Evolutionary conservation across 2,888 invertebrate species (phyloP), one percentile per base, ranked within the genome.

Genomic region (Gerosis bhagava): DNA sequence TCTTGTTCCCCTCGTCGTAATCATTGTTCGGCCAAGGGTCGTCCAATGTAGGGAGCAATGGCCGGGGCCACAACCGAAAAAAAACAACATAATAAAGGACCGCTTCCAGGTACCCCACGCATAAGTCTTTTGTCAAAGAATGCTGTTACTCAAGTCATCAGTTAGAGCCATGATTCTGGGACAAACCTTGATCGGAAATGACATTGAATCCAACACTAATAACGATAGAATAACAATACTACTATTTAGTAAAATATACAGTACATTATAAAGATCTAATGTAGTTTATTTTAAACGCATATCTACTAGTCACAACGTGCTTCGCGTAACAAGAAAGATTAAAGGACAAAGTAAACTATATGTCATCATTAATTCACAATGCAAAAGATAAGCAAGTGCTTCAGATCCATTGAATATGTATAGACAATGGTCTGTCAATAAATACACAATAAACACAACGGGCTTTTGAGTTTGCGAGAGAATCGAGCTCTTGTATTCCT

Each of bases 11-110:
- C 83, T 79, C 76, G 59, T 61, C 77, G 71, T 77, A 75, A 79
- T 80, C 74, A 83, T 84, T 84, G 83, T 86, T 76, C 76, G 71
- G 62, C 75, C 77, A 79, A 81, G 81, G 83, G 86, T 81, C 83
- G 76, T 73, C 77, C 70, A 67, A 76, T 77, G 73, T 72, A 70
- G 80, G 78, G 83, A 83, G 81, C 80, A 79, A 74, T 77, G 73
- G 73, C 72, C 78, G 73, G n/a, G 54, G 58, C 50, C 60, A 69
- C 63, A 72, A 45, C 37, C 45, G 75, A 77, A 77, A 68, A 81
- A 66, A 73, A 70, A 62, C 65, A 66, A 68, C 34, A 40, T 46
- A 29, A 46, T 73, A 77, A 78, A 68, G 66, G 68, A 75, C 67
- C 64, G 65, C 68, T 73, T 77, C 73, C 83, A 86, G 83, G 84